Base-by-base conservation (phyloP, 64 coral and sea anemone species). In the Montipora capricornis region DNA sequence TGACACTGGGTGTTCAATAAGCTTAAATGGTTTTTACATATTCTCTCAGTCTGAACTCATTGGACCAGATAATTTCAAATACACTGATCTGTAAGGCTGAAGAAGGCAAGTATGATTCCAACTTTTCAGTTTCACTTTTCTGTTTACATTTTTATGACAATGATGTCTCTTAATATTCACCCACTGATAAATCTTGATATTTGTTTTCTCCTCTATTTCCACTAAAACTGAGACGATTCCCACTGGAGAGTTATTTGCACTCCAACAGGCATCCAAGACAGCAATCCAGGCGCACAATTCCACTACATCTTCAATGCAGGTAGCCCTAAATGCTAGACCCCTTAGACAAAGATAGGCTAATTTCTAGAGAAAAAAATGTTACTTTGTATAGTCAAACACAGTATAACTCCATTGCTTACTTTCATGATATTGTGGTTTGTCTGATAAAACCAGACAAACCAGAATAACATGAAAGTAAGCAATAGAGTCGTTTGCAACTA, bases 31-130 rank as follows among this genome's bases (percentile, higher is more conserved):
- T 55, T 70, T 20, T 70, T 70, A 70, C 67, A 70, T 70, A 70
- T 70, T 70, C 67, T 70, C 67, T 70, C 67, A 70, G 67, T 70
- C 67, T 70, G 67, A 70, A 70, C 67, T 70, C 67, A 70, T 22
- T 70, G 67, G 67, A 70, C 67, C 67, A 70, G 15, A 20, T 70
- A 11, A 70, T 70, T 70, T 70, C n/a, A 55, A 55, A 70, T 70
- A 70, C 67, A 70, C 67, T 70, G 67, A 70, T 70, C 0, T 70
- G 20, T 70, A 17, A 70, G 67, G 67, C 67, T 70, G 67, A 70
- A 70, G 13, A 70, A 70, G 67, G 67, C 67, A 70, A 70, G 67
- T 70, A 70, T 70, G 67, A 70, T 70, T 70, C 67, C 67, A 66
- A 37, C 37, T 37, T 13, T 17, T 37, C 37, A 37, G 61, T 66